A percentile compares a stretch with the other conserved stretches of the same genome.
Evolutionary conservation across 2,797 vertebrate species (phyloP).

Genomic region (Tolypeutes matacus): DNA sequence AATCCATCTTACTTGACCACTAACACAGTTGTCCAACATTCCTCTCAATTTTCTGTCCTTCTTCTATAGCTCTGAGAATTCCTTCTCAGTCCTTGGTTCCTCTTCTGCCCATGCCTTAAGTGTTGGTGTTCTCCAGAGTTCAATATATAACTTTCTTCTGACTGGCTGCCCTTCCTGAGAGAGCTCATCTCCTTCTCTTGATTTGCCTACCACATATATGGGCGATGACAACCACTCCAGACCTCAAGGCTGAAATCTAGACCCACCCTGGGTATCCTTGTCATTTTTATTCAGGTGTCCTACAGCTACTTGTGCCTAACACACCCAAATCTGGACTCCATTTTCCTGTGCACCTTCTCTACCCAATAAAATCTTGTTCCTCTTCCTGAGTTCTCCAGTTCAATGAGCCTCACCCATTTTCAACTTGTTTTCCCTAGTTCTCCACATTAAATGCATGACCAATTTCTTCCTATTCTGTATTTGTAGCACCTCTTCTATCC

Average conservation of each 20-base stretch:
- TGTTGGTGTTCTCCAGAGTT: neutral
- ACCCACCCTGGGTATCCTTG: too few species aligned
- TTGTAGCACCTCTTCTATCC: neutral
- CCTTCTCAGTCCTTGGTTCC: neutral
- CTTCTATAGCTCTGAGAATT: neutral
- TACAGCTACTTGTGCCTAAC: neutral
- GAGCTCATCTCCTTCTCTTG: neutral
- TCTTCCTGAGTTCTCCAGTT: neutral
- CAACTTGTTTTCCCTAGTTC: neutral
- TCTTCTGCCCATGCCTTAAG: neutral
- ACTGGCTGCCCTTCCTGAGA: neutral
- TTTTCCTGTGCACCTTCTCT: neutral
- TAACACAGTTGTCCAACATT: neutral
- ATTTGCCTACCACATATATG: neutral
- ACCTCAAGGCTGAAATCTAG: neutral
- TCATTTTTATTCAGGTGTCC: neutral
- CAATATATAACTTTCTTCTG: neutral
- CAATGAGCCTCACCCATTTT: neutral
- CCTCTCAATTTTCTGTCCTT: neutral
- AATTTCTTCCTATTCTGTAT: neutral
- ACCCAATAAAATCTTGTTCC: neutral
- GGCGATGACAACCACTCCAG: neutral
- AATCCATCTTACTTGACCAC: neutral
- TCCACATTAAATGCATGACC: neutral
- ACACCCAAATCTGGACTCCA: neutral